Evolutionary conservation across 1,140 invertebrate species (phyloP).

Genomic region (Rhyacophila brunnea): DNA sequence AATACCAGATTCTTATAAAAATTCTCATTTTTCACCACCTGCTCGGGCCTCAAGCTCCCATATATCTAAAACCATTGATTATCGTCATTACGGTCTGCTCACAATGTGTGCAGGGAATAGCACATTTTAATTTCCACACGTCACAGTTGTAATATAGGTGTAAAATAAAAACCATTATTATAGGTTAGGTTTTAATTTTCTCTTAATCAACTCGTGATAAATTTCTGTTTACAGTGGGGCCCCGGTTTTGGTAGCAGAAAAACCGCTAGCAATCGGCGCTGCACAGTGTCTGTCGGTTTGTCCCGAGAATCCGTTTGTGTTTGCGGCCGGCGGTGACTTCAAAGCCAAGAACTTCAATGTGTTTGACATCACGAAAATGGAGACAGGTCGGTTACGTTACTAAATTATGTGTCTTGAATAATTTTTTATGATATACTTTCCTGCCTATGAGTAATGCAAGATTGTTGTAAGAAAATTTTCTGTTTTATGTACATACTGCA

Average conservation of each 20-base stretch:
- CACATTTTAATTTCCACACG: too few relatives aligned
- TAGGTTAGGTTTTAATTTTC: too few relatives aligned
- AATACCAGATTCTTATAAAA: too few relatives aligned
- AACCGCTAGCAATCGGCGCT: constrained; percentile 65
- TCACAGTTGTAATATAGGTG: constrained; percentile 14
- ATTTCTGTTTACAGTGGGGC: constrained; percentile 1
- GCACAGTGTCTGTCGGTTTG: constrained; percentile 72
- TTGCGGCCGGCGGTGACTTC: constrained; percentile 82
- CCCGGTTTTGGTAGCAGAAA: constrained; percentile 43
- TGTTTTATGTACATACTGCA: too few relatives aligned
- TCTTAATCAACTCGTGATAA: not conserved
- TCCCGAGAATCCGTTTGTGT: constrained; percentile 78
- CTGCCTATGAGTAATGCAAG: not conserved
- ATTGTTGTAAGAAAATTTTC: not conserved
- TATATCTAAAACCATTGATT: too few relatives aligned
- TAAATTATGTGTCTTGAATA: too few relatives aligned
- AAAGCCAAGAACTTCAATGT: constrained; percentile 76
- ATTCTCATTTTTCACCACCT: too few relatives aligned
- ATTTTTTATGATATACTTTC: too few relatives aligned
- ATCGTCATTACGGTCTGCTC: too few relatives aligned
- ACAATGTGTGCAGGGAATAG: too few relatives aligned
- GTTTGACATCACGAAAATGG: constrained; percentile 68
- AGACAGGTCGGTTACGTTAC: constrained; percentile 56
- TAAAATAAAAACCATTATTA: not conserved
- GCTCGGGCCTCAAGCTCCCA: too few relatives aligned